A percentile compares a stretch with the other conserved stretches of the same genome.
phyloP scores from a whole-genome alignment of 2,888 invertebrate genomes.

The Xanthorhoe spadicearia region DNA sequence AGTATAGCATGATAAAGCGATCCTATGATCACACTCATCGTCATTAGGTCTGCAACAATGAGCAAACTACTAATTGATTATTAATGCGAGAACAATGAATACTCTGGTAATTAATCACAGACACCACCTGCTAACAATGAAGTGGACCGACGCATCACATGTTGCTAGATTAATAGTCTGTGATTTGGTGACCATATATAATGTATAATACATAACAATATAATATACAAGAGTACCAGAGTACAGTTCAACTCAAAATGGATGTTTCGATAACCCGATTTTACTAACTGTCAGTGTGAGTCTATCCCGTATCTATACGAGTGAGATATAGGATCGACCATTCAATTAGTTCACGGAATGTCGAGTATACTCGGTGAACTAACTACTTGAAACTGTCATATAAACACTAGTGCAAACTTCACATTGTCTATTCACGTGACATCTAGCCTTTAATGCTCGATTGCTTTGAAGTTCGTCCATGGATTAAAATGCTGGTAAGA shows the following conservation, averaged over 20 bases:
- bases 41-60: slow-evolving; percentile 33
- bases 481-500: too few relatives aligned
- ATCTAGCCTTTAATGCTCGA: too few relatives aligned
- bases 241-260: not conserved
- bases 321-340: not conserved
- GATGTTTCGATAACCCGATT: not conserved
- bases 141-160: slow-evolving; percentile 60
- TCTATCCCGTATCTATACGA: too few relatives aligned
- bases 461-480: too few relatives aligned
- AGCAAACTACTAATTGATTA: slow-evolving; percentile 56
- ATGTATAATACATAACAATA: not conserved
- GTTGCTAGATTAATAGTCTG: slow-evolving; percentile 59
- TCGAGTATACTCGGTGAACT: too few relatives aligned
- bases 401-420: too few relatives aligned
- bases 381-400: too few relatives aligned
- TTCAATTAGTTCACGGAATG: too few relatives aligned
- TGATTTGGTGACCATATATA: slow-evolving; percentile 48
- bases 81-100: slow-evolving; percentile 60
- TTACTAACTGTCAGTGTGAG: too few relatives aligned
- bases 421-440: too few relatives aligned
- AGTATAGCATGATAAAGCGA: not conserved
- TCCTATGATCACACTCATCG: slow-evolving; percentile 9
- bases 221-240: not conserved
- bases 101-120: slow-evolving; percentile 61
- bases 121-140: slow-evolving; percentile 64